Conservation (phyloP, 2,113 vertebrate genomes). For the Aplodontia rufa region DNA sequence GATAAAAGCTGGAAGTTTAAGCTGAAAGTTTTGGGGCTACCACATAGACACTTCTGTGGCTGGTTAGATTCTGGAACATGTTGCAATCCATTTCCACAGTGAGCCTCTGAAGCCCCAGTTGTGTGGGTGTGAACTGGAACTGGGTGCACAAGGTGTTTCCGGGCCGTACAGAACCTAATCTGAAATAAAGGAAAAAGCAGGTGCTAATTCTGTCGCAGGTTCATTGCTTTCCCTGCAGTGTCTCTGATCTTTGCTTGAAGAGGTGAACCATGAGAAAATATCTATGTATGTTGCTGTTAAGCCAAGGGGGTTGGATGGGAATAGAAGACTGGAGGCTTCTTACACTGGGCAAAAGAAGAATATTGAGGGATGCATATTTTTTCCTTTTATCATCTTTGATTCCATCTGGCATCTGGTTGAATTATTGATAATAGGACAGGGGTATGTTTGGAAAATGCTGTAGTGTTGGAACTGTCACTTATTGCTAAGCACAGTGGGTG, state of each 20-base stretch:
- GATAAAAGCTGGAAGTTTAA: not conserved
- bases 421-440: not conserved
- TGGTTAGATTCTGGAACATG: conserved; percentile 79
- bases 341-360: not conserved
- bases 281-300: not conserved
- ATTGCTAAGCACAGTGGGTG: not conserved
- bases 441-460: not conserved
- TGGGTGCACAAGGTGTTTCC: conserved; percentile 56
- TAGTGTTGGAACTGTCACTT: not conserved
- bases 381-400: not conserved
- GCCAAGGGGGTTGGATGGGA: not conserved
- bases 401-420: not conserved
- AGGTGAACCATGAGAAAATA: not conserved
- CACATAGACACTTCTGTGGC: conserved; percentile 70
- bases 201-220: not conserved
- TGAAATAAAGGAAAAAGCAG: conserved; percentile 71
- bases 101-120: conserved; percentile 77
- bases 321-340: not conserved
- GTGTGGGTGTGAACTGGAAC: conserved; percentile 78
- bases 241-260: not conserved
- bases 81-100: conserved; percentile 75
- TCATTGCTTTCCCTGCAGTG: not conserved
- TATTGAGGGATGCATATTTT: not conserved
- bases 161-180: conserved; percentile 70
- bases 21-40: conserved; percentile 61